Evolutionary conservation across 1,140 invertebrate genomes (phyloP), one percentile per base, ranked within the genome.

Genomic region (Drosophila mojavensis): DNA sequence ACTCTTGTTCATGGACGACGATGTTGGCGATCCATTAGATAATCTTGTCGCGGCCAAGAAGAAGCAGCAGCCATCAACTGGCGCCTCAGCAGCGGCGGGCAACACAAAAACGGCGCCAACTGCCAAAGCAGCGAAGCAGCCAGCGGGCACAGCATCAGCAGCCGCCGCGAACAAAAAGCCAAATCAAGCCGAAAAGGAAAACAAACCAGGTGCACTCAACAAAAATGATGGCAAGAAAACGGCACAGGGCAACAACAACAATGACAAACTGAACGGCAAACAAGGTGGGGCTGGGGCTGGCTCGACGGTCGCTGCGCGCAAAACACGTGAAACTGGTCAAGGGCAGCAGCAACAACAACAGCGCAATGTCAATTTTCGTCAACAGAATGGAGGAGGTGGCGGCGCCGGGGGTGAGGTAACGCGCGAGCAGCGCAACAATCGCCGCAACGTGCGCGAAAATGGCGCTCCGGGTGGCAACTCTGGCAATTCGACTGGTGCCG

Each of bases 21-120:
- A 97, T 93, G 95, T 95, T 92, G 94, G 95, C 92, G 97, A 98
- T 94, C 97, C 97, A 76, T 94, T 97, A 92, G 97, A 98, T 94
- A 95, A 96, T 92, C 93, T 97, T 91, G 96, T 95, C 84, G 97
- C 96, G 92, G 96, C 97, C 92, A 96, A 96, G 94, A 97, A 96
- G 94, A 97, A 96, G 93, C 83, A 85, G 78, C 60, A 76, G 68
- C 66, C 75, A 48, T 36, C 78, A 24, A 45, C 71, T 51, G 47
- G 61, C 50, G 72, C 76, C 36, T 39, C 36, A 7, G 36, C 36
- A 11, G 68, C 68, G 43, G 58, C 71, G 45, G 48, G 96, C 95
- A 82, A 97, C 92, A 96, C 74, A 56, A 86, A 88, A 77, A 85
- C 45, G 69, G 73, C 75, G 77, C 70, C 60, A 75, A 69, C 83